Conservation (phyloP, 30 jellyfish, hydroid and myxozoan species). For the Aurelia coerulea region DNA sequence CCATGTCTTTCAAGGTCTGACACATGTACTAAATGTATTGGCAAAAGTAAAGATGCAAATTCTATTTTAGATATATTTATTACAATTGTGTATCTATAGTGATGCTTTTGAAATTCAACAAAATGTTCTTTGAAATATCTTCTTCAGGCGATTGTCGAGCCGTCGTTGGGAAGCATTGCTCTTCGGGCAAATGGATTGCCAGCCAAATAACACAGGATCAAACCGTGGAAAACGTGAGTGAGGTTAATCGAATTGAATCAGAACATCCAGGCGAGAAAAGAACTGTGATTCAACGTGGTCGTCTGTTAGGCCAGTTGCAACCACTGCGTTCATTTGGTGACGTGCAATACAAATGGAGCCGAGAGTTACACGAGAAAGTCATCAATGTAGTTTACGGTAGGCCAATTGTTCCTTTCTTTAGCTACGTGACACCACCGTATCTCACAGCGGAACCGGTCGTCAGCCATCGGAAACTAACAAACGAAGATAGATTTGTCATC, state of each 20-base stretch:
- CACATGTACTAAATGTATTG: too few species aligned
- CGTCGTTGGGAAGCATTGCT: conserved; percentile 75
- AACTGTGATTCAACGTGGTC: conserved; percentile 68
- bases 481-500: conserved; percentile 79
- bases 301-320: conserved; percentile 93
- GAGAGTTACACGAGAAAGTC: conserved; percentile 80
- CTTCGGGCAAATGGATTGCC: conserved; percentile 72
- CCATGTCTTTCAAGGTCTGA: too few species aligned
- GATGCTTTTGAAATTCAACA: too few species aligned
- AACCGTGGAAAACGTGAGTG: conserved; percentile 75
- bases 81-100: too few species aligned
- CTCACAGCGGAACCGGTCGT: conserved; percentile 94
- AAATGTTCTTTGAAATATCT: too few species aligned
- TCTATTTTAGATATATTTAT: too few species aligned
- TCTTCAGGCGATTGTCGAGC: conserved; percentile 95
- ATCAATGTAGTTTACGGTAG: conserved; percentile 84
- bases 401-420: conserved; percentile 82
- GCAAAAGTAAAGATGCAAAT: too few species aligned
- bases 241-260: conserved; percentile 68
- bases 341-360: conserved; percentile 91
- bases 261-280: conserved; percentile 87
- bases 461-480: conserved; percentile 53
- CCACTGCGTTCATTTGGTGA: conserved; percentile 98
- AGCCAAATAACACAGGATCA: conserved; percentile 88
- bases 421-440: conserved; percentile 89